Conservation (phyloP, 2,888 invertebrate genomes). For the Meganola albula region DNA sequence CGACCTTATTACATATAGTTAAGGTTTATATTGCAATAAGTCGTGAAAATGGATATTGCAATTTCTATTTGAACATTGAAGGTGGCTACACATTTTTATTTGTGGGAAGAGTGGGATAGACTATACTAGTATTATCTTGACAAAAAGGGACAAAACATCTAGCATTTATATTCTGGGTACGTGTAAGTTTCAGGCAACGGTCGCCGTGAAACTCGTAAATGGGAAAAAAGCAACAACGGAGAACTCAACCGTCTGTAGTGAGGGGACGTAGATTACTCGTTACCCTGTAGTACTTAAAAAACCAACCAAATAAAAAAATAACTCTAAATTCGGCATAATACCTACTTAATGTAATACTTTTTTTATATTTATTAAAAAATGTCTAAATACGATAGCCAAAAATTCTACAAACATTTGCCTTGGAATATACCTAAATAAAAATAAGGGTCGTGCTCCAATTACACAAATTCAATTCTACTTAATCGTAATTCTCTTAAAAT, state of each 20-base stretch:
- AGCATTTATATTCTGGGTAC: constrained; percentile 77
- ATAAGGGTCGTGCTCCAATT: too few relatives aligned
- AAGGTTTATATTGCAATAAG: constrained; percentile 41
- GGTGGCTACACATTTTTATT: constrained; percentile 74
- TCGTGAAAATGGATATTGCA: constrained; percentile 56
- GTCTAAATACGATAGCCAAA: too few relatives aligned
- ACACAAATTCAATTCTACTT: too few relatives aligned
- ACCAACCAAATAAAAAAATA: too few relatives aligned
- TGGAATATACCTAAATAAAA: too few relatives aligned
- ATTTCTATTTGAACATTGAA: constrained; percentile 68
- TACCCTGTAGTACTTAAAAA: too few relatives aligned
- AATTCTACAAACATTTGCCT: too few relatives aligned
- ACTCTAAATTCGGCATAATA: neutral
- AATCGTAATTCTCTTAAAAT: too few relatives aligned
- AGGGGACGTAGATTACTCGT: constrained; percentile 55
- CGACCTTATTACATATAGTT: constrained; percentile 28
- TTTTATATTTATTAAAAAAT: too few relatives aligned
- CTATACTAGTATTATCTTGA: constrained; percentile 30
- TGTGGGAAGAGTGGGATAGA: constrained; percentile 59
- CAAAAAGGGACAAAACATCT: constrained; percentile 48
- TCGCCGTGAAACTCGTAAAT: constrained; percentile 78
- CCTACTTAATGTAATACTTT: constrained; percentile 8
- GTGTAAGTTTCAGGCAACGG: constrained; percentile 78
- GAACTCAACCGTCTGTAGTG: constrained; percentile 71
- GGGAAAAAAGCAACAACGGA: constrained; percentile 77